Conservation (phyloP, 2,797 vertebrate genomes). For the Furcifer pardalis region DNA sequence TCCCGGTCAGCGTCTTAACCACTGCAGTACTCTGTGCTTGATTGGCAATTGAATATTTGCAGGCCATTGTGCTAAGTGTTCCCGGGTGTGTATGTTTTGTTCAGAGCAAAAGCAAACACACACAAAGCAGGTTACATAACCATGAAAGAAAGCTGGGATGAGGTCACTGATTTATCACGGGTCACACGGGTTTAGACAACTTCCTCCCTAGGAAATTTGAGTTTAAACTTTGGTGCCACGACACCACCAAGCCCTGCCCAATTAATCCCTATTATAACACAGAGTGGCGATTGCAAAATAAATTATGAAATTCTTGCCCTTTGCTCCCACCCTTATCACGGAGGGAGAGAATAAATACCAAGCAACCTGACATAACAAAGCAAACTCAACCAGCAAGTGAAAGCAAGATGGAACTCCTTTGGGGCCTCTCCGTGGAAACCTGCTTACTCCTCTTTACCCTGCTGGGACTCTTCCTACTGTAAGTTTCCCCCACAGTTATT, state of each 20-base stretch:
- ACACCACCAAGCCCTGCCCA: too few species aligned
- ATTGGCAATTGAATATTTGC: too few species aligned
- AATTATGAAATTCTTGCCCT: rapidly evolving
- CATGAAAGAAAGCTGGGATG: neutral
- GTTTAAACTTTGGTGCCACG: constrained; percentile 28
- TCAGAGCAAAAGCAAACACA: too few species aligned
- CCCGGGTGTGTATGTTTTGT: neutral
- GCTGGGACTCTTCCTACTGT: constrained; percentile 9
- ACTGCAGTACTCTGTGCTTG: too few species aligned
- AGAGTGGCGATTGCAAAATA: neutral
- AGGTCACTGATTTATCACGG: neutral
- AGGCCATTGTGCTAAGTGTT: too few species aligned
- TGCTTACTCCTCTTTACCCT: constrained; percentile 60
- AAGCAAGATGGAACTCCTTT: constrained; percentile 62
- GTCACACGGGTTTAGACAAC: rapidly evolving
- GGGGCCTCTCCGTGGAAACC: constrained; percentile 60
- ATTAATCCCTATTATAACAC: neutral
- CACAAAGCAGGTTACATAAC: neutral
- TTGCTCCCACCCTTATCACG: neutral
- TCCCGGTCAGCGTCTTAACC: too few species aligned
- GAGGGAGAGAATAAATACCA: neutral
- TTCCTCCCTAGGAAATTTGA: neutral
- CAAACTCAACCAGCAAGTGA: neutral
- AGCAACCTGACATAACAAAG: rapidly evolving
- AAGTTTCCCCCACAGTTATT: constrained; percentile 42